A percentile compares a stretch with the other conserved stretches of the same genome.
phyloP scores from a whole-genome alignment of 2,797 vertebrate genomes.

The Halcyon leucocephala region DNA sequence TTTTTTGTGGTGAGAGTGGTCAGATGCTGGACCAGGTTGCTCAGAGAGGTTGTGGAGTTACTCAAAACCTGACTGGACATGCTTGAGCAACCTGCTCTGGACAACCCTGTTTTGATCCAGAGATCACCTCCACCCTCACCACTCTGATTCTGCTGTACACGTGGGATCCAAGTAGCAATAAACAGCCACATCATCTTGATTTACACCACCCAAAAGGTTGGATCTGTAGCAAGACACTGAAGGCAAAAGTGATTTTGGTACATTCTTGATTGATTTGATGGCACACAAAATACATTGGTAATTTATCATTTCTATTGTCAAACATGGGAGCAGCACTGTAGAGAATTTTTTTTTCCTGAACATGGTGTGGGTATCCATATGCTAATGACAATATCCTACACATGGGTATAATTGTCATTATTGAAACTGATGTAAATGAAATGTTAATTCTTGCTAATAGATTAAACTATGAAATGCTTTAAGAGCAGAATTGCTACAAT shows the following conservation, averaged over 20 bases:
- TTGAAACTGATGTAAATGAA: slow-evolving; percentile 62
- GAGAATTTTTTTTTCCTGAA: background rate
- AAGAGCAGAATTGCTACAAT: slow-evolving; percentile 70
- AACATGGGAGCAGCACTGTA: background rate
- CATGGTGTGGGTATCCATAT: background rate
- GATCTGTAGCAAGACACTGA: background rate
- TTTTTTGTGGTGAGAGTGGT: too few species aligned
- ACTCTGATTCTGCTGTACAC: background rate
- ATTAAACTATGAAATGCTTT: slow-evolving; percentile 72
- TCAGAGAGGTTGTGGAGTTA: background rate
- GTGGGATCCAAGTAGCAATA: fast-evolving
- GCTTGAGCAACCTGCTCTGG: background rate
- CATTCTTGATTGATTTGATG: background rate
- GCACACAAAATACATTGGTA: background rate
- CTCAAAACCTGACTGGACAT: background rate
- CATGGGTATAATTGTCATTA: slow-evolving; percentile 18
- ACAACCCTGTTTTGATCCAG: background rate
- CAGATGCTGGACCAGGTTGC: background rate
- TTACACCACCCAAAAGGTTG: background rate
- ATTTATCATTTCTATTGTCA: background rate
- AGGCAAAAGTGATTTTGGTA: background rate
- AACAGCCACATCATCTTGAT: background rate
- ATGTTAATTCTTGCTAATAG: slow-evolving; percentile 74
- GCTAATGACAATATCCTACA: slow-evolving; percentile 5
- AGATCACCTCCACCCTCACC: background rate